Conservation (phyloP, 2,888 invertebrate species). For the Lordiphosa fenestrarum region DNA sequence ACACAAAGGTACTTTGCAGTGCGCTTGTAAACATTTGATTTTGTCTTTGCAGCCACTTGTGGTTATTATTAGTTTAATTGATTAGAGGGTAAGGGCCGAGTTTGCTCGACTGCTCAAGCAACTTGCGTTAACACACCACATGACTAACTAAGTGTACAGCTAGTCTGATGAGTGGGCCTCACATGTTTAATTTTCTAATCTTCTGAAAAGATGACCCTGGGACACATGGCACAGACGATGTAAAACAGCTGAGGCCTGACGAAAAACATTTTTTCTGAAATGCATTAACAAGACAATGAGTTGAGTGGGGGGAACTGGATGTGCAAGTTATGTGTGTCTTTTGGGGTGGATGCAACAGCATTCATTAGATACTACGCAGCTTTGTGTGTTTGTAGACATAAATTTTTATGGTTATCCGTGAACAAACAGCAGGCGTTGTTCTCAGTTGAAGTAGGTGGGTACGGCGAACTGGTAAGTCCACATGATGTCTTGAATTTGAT, state of each 20-base stretch:
- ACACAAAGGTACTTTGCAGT: conserved; percentile 18
- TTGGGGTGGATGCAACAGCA: conserved; percentile 22
- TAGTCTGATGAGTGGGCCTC: no score
- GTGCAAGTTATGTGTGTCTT: background rate
- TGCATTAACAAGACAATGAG: background rate
- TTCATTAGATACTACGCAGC: conserved; percentile 22
- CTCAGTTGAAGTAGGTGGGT: conserved; percentile 20
- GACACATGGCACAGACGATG: conserved; percentile 31
- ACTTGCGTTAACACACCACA: no score
- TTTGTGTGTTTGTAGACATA: conserved; percentile 33
- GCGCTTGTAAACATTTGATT: conserved; percentile 30
- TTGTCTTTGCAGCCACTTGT: conserved; percentile 21
- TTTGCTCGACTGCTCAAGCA: no score
- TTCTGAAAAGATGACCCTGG: conserved; percentile 11
- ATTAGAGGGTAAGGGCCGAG: no score
- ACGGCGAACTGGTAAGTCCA: no score
- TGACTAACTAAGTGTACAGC: background rate
- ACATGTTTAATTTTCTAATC: conserved; percentile 5
- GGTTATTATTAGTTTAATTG: no score
- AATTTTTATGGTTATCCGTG: conserved; percentile 41
- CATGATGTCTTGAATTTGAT: no score
- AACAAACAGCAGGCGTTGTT: conserved; percentile 32
- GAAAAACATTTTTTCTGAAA: background rate
- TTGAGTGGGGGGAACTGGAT: no score
- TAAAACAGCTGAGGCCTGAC: conserved; percentile 2